phyloP scores from a whole-genome alignment of 2,113 vertebrate species.

The Theropithecus gelada region DNA sequence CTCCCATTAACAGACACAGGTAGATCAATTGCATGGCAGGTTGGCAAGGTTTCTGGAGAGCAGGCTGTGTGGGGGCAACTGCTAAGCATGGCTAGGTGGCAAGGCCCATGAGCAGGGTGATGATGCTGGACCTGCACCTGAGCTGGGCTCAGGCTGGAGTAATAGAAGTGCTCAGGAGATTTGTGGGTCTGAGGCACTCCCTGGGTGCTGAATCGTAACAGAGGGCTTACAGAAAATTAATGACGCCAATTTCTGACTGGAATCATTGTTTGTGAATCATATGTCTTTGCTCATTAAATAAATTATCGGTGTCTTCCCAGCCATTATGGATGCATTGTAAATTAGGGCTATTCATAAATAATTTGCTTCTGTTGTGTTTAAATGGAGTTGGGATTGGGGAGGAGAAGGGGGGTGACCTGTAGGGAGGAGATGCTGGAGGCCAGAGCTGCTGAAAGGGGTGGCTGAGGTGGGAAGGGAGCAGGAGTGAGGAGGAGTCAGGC shows the following conservation, averaged over 20 bases:
- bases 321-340: conserved; percentile 84
- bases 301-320: conserved; percentile 86
- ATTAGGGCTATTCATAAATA: conserved; percentile 86
- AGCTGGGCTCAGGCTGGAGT: neutral
- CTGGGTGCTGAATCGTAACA: conserved; percentile 81
- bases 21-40: neutral
- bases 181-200: conserved; percentile 60
- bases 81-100: rapidly evolving
- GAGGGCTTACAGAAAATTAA: conserved; percentile 84
- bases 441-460: neutral
- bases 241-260: conserved; percentile 86
- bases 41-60: neutral
- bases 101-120: neutral
- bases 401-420: neutral
- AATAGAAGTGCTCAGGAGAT: neutral
- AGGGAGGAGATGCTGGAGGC: neutral
- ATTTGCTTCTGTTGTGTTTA: conserved; percentile 82
- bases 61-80: neutral
- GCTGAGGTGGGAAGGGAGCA: neutral
- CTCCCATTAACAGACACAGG: neutral
- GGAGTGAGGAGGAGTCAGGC: neutral
- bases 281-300: conserved; percentile 87
- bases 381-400: conserved; percentile 58
- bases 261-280: conserved; percentile 85
- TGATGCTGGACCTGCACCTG: neutral